Evolutionary conservation across 2,797 vertebrate species (phyloP), one percentile per base, ranked within the genome.

Genomic region (Anguilla pacifica): DNA sequence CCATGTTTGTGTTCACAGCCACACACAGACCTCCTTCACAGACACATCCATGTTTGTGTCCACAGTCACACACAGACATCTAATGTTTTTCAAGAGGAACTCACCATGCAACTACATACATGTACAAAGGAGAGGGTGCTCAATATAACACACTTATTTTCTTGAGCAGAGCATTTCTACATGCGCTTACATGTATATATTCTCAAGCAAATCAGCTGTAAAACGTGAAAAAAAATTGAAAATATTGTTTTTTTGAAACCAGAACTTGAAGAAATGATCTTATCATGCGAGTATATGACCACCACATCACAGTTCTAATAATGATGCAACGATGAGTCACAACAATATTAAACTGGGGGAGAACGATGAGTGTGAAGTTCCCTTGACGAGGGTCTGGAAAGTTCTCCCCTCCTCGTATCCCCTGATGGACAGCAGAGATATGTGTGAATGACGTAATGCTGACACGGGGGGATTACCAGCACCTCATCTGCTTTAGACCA

Each of bases 381-480:
- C 72, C 17, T 43, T 17, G 35, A n/a, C 31, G 15, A 77, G 72
- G 15, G 72, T 13, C 19, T 17, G 31, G 13, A 77, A 77, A 72
- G 67, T 11, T n/a, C 6, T 74, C 70, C 7, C 70, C 70, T 15
- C 31, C 70, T 2, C 11, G 72, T 25, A 25, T 25, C 35, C 72
- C 13, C 35, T 43, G 53, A 57, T 11, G 51, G 11, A 84, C 15
- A 25, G 28, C 70, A 31, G 83, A 43, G 79, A 15, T 31, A 51
- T n/a, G 86, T 86, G 89, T 83, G 88, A 88, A 55, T 89, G 90
- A 86, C 87, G 6, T 35, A 85, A 28, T 72, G 43, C 85, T 85
- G 39, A 84, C 61, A 86, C 2, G 0, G 72, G 31, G 31, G 72
- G 17, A 77, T 39, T 17, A 77, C 31, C 31, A 17, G 3, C 31